Conservation (phyloP, 2,113 vertebrate species). For the Neogale vison region DNA sequence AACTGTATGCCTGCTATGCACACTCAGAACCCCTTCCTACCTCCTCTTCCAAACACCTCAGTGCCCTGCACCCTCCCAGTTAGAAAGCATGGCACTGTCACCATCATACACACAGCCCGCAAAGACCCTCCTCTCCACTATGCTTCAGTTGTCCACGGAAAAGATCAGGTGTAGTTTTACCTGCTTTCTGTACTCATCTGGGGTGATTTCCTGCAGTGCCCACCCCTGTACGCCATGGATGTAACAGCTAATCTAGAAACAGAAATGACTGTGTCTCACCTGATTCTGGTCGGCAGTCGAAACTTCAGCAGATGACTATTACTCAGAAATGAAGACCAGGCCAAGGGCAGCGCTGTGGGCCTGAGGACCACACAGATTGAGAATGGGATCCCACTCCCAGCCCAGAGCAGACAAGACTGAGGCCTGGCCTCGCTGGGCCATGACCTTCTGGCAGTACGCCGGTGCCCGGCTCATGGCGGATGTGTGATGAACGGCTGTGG, state of each 20-base stretch:
- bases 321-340: neutral
- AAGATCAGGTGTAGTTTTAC: neutral
- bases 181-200: neutral
- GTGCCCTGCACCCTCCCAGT: neutral
- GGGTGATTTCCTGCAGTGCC: neutral
- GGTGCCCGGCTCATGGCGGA: fast-evolving
- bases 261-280: neutral
- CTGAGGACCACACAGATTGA: too few species aligned
- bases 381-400: neutral
- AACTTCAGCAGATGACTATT: neutral
- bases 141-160: fast-evolving
- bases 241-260: neutral
- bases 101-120: too few species aligned
- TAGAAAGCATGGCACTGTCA: neutral
- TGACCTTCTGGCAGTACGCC: neutral
- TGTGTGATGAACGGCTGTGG: fast-evolving
- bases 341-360: neutral
- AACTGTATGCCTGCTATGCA: neutral
- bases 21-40: neutral
- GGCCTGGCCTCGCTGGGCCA: fast-evolving
- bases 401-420: neutral
- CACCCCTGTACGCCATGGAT: fast-evolving
- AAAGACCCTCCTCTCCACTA: neutral
- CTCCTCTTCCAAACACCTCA: fast-evolving
- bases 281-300: neutral